Evolutionary conservation across 2,888 invertebrate species (phyloP), one percentile per base, ranked within the genome.

Genomic region (Frankliniella intonsa): DNA sequence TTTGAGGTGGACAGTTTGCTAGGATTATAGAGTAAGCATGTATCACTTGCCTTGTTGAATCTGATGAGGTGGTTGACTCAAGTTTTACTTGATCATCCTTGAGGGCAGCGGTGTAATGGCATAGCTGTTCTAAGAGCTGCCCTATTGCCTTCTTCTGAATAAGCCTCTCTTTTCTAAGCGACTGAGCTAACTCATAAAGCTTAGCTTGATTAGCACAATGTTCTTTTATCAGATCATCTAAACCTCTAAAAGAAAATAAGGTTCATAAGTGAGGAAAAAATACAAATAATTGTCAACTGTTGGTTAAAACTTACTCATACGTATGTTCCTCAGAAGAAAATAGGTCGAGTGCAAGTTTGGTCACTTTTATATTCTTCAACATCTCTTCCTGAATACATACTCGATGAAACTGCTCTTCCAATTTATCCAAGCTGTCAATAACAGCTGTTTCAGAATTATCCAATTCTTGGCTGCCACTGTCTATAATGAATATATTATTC

Each of bases 171-270:
- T 22, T 25, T 22, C 69, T 76, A 10, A 76, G 22, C 22, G 11
- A 22, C 25, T 76, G 22, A 12, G 69, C 9, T 12, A 76, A 22
- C 25, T 76, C 69, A 76, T 12, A 25, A 12, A 76, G 69, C 25
- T 76, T 76, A 2, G 69, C 69, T 22, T 76, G 69, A 22, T 76
- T 76, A 12, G 69, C 69, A 76, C 69, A 76, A 25, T 76, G 69
- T 76, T 76, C 69, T 76, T 76, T 76, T 12, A 76, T 22, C 25
- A 76, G 9, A 22, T 22, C 25, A 25, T 76, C 69, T 10, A 76
- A 25, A 12, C 69, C 69, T 12, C 69, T 76, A 19, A 55, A 55
- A 10, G 17, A 55, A 14, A 55, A 55, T 19, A 14, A 55, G 8
- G 17, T 19, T 55, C 9, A 55, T 19, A 14, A 19, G 14, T 55